These are phyloP conservation scores for Tanypteryx hageni DNA, from an alignment of 2,888 invertebrate species.

Conservation along the genomic window DNA sequence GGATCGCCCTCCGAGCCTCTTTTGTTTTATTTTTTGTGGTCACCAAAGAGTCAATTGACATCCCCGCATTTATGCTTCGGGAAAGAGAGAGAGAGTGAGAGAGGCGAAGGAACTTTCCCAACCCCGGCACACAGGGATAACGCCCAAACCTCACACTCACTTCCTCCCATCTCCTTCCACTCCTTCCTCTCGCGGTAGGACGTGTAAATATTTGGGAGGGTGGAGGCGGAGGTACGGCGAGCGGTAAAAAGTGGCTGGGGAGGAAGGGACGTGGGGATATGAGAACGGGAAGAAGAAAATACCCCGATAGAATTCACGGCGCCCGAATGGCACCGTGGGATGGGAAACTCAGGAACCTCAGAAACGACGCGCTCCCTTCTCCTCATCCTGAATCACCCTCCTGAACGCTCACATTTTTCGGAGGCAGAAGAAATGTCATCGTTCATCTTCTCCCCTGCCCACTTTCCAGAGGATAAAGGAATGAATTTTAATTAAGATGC, in stretches of 20 bases:
- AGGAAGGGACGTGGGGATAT: neutral
- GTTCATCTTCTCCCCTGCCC: no score
- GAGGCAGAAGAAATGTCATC: no score
- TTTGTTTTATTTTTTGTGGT: neutral
- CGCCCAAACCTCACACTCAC: neutral
- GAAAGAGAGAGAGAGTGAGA: neutral
- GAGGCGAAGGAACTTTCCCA: constrained; percentile 59
- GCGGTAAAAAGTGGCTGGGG: neutral
- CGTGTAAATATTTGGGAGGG: constrained; percentile 61
- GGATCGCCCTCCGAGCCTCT: neutral
- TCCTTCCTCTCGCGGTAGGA: neutral
- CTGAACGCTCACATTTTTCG: no score
- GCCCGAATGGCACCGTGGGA: no score
- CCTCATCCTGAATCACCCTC: no score
- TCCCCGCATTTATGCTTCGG: neutral
- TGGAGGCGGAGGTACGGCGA: neutral
- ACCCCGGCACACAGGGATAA: neutral
- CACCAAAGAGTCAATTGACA: neutral
- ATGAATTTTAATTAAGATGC: no score
- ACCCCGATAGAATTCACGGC: neutral
- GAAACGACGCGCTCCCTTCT: neutral
- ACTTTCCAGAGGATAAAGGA: no score
- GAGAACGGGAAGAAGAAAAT: neutral
- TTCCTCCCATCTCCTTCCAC: neutral
- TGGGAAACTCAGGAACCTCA: no score